phyloP scores from a whole-genome alignment of 1,140 invertebrate genomes.

The Polyergus mexicanus region DNA sequence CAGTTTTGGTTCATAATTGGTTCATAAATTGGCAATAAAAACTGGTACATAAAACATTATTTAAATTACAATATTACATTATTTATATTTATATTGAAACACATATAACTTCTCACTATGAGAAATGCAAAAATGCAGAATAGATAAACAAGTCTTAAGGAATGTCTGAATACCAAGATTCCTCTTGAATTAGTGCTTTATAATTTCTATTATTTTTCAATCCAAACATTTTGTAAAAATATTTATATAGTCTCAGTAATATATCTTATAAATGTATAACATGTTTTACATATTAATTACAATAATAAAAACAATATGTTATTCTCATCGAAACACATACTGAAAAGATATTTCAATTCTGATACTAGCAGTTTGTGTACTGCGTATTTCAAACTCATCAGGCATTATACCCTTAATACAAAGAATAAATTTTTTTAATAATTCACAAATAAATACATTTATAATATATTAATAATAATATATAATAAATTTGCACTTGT shows the following conservation, averaged over 20 bases:
- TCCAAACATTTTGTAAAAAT: conserved; percentile 54
- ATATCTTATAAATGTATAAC: conserved; percentile 18
- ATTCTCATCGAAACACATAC: conserved; percentile 3
- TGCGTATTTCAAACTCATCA: background rate
- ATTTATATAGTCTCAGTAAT: conserved; percentile 37
- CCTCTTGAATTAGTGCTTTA: conserved; percentile 2
- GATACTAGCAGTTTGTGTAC: conserved; percentile 1
- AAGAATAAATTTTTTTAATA: conserved; percentile 45
- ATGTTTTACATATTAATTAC: conserved; percentile 13
- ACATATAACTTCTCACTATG: background rate
- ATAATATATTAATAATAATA: conserved; percentile 33
- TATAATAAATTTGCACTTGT: background rate
- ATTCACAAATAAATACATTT: conserved; percentile 44
- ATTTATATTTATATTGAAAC: conserved; percentile 18
- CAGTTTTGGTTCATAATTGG: conserved; percentile 14
- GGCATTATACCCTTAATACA: background rate
- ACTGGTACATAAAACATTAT: background rate
- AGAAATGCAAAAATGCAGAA: conserved; percentile 27
- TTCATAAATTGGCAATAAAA: conserved; percentile 29
- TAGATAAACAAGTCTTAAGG: conserved; percentile 22
- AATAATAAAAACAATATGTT: conserved; percentile 28
- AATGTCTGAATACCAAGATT: conserved; percentile 29
- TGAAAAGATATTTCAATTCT: background rate
- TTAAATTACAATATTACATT: conserved; percentile 23
- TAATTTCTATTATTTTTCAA: conserved; percentile 9